A percentile compares a stretch with the other conserved stretches of the same genome.
Evolutionary conservation across 2,888 invertebrate species (phyloP).

Genomic region (Drosophila anomalata): DNA sequence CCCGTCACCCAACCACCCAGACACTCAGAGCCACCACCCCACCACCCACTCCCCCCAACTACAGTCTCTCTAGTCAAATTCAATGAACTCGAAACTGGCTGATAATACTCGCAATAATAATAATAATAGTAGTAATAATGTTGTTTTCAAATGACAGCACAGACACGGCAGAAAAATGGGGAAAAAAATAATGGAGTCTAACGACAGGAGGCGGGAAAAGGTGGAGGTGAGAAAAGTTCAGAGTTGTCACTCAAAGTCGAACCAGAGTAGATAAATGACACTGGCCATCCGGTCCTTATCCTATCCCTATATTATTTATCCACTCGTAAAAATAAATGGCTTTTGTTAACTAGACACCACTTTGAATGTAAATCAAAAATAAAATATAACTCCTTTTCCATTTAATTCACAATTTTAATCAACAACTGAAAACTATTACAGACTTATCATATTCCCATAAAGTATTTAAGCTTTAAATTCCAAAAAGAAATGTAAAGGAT

Average conservation of each 20-base stretch:
- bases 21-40: neutral
- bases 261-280: constrained; percentile 34
- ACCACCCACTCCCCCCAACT: neutral
- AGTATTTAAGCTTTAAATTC: neutral
- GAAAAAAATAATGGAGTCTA: neutral
- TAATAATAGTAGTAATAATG: constrained; percentile 63
- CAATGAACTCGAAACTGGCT: constrained; percentile 78
- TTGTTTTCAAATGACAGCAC: constrained; percentile 65
- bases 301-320: neutral
- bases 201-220: constrained; percentile 13
- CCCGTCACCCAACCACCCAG: constrained; percentile 1
- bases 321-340: constrained; percentile 1
- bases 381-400: no score
- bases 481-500: neutral
- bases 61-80: constrained; percentile 56
- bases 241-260: constrained; percentile 29
- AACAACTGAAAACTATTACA: neutral
- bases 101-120: constrained; percentile 66
- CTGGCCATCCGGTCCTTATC: constrained; percentile 4
- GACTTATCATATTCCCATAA: neutral
- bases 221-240: constrained; percentile 1
- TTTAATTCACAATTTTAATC: no score
- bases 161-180: constrained; percentile 13
- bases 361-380: no score
- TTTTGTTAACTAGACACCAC: neutral